These are phyloP conservation scores for Leptinotarsa texana DNA, from an alignment of 1,140 invertebrate species.

Conservation along the genomic window DNA sequence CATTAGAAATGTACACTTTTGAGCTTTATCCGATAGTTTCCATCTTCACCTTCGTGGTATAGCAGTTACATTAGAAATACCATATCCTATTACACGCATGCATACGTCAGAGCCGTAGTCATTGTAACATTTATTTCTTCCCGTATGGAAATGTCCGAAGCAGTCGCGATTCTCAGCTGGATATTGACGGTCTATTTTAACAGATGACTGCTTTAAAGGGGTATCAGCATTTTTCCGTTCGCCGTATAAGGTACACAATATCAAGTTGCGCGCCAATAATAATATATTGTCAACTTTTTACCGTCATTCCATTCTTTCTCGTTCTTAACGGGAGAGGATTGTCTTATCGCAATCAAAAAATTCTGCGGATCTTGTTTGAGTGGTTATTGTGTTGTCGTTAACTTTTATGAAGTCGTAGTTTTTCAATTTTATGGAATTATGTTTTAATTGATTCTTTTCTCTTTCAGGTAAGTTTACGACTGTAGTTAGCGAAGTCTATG, in stretches of 20 bases:
- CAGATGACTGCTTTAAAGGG: constrained; percentile 10
- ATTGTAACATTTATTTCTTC: constrained; percentile 3
- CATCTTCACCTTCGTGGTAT: background rate
- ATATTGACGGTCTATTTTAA: constrained; percentile 9
- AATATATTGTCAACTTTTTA: constrained; percentile 10
- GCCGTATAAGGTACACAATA: constrained; percentile 15
- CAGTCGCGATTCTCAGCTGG: background rate
- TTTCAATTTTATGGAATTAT: background rate
- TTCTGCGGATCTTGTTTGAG: background rate
- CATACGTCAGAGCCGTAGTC: background rate
- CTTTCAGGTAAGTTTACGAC: constrained; percentile 31
- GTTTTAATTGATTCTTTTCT: constrained; percentile 17
- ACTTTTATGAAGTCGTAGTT: background rate
- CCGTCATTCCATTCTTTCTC: background rate
- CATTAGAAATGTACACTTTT: background rate
- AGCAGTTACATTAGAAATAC: background rate
- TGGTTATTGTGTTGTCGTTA: background rate
- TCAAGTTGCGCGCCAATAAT: constrained; percentile 15
- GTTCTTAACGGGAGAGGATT: background rate
- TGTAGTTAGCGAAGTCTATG: background rate
- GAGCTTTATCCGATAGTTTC: background rate
- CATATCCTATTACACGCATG: background rate
- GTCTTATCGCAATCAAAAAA: background rate
- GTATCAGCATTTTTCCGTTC: background rate
- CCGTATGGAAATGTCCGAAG: constrained; percentile 1